Percentiles rank a stretch among this genome's conserved stretches.
Evolutionary conservation across 1,140 invertebrate species (phyloP).

Genomic region (Hyles euphorbiae): DNA sequence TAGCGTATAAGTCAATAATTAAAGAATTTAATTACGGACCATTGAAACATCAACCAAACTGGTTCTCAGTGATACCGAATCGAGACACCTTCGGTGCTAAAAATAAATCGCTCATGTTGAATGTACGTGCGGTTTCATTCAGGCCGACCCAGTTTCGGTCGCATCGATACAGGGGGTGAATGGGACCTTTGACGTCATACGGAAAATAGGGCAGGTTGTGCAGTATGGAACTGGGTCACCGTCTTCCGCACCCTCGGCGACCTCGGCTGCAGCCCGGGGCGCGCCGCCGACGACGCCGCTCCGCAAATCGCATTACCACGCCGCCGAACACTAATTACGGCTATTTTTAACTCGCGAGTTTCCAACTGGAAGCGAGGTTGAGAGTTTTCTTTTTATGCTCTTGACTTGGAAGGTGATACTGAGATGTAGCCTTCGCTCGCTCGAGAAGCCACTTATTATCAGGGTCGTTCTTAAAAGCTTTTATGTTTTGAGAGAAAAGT

Average conservation of each 20-base stretch:
- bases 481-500: too few species aligned
- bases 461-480: too few species aligned
- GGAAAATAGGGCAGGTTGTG: constrained; percentile 61
- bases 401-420: too few species aligned
- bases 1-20: constrained; percentile 13
- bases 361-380: too few species aligned
- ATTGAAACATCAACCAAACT: constrained; percentile 32
- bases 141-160: constrained; percentile 57
- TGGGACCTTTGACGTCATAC: constrained; percentile 62
- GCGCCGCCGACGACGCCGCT: constrained; percentile 8
- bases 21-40: constrained; percentile 28
- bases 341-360: too few species aligned
- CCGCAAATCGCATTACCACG: too few species aligned
- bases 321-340: too few species aligned
- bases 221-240: constrained; percentile 52
- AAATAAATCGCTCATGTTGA: constrained; percentile 49
- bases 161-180: constrained; percentile 68
- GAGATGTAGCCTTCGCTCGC: too few species aligned
- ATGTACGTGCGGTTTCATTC: constrained; percentile 58
- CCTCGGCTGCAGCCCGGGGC: constrained; percentile 25
- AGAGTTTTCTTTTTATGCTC: too few species aligned
- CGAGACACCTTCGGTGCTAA: constrained; percentile 35
- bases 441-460: too few species aligned
- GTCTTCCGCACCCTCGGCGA: constrained; percentile 20
- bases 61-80: constrained; percentile 17